Percentiles rank a stretch among this genome's conserved stretches.
Conservation (phyloP, 2,113 vertebrate species). For the Pterocles burchelli region DNA sequence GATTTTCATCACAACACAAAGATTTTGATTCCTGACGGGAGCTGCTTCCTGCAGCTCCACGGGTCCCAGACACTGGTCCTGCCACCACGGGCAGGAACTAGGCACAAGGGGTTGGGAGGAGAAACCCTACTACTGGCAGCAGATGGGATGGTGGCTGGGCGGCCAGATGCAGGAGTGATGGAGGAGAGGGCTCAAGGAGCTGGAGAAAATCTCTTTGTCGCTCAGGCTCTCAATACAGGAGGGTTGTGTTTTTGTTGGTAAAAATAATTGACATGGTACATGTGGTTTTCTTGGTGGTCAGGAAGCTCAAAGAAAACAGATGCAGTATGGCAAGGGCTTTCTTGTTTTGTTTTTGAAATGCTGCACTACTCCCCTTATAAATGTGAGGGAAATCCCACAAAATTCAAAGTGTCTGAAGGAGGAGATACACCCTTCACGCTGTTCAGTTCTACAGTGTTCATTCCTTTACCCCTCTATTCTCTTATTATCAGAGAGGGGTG, state of each 20-base stretch:
- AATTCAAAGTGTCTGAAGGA: neutral
- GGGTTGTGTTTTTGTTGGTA: neutral
- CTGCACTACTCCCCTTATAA: neutral
- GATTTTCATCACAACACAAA: too few species aligned
- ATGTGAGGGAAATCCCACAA: neutral
- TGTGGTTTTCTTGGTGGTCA: neutral
- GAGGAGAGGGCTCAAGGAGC: neutral
- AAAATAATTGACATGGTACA: fast-evolving
- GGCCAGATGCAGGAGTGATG: fast-evolving
- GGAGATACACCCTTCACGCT: constrained; percentile 6
- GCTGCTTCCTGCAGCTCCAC: neutral
- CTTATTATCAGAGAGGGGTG: neutral
- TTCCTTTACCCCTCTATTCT: neutral
- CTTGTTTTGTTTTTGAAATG: neutral
- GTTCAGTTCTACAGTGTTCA: neutral
- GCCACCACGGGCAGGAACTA: fast-evolving
- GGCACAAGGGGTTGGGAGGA: neutral
- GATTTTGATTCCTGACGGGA: neutral
- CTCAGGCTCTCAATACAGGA: neutral
- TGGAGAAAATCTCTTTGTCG: neutral
- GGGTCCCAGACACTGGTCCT: neutral
- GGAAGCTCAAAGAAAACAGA: neutral
- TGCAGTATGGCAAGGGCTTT: neutral
- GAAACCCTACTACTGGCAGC: neutral
- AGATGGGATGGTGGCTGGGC: fast-evolving